Conservation (phyloP, 2,113 vertebrate species). For the Gambusia holbrooki region DNA sequence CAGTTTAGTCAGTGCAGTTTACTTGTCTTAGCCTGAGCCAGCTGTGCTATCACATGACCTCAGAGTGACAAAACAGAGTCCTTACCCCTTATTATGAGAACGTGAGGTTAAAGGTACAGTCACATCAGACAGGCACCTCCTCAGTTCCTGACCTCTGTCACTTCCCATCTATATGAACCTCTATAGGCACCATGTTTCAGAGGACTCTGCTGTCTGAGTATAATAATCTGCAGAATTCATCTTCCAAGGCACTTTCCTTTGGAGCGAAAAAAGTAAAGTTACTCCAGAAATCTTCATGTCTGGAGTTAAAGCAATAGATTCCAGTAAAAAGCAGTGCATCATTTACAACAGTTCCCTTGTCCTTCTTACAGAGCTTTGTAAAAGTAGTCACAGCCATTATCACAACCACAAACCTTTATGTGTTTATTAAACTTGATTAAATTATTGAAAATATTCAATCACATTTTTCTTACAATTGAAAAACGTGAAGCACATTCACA, state of each 20-base stretch:
- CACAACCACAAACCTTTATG: not conserved
- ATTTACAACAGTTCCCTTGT: constrained; percentile 35
- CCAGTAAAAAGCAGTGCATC: constrained; percentile 42
- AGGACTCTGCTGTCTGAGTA: constrained; percentile 60
- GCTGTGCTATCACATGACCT: constrained; percentile 68
- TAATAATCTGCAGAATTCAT: constrained; percentile 46
- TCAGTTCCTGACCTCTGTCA: constrained; percentile 75
- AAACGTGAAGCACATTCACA: not conserved
- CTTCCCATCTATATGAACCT: constrained; percentile 71
- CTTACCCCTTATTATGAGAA: constrained; percentile 78
- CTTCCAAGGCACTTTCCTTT: constrained; percentile 47
- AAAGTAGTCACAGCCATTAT: not conserved
- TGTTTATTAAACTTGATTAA: not conserved
- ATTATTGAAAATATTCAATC: too few relatives aligned
- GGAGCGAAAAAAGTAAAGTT: constrained; percentile 9
- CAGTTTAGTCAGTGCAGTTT: constrained; percentile 42
- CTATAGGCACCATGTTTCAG: constrained; percentile 54
- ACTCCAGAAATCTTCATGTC: constrained; percentile 26
- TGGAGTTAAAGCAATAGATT: constrained; percentile 31
- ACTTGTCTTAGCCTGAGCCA: constrained; percentile 37
- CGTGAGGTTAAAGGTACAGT: constrained; percentile 76
- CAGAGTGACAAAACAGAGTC: constrained; percentile 75
- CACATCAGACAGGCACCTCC: constrained; percentile 72
- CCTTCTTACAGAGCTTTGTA: constrained; percentile 4
- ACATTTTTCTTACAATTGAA: too few relatives aligned